Evolutionary conservation across 2,113 vertebrate genomes (phyloP), one percentile per base, ranked within the genome.

Genomic region (Cochlearius cochlearius): DNA sequence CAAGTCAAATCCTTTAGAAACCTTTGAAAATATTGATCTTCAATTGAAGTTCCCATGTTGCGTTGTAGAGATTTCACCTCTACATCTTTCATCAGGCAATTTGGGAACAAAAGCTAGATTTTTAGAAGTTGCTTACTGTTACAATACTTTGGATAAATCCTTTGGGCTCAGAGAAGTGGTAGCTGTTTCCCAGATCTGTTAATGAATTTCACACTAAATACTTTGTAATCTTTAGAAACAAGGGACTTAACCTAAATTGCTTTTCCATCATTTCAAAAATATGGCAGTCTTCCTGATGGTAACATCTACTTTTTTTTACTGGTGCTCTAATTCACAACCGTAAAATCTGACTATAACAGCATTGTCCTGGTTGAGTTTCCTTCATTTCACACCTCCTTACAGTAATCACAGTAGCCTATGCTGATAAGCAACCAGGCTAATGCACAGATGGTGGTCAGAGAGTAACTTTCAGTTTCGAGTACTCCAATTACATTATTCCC

Each of bases 401-500:
- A 86, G 71, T 49, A 77, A 77, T 11, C 26, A 26, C 60, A 23
- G 72, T 16, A 64, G 23, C 62, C 62, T 8, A 11, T 12, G 15
- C 64, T 87, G 74, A 62, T 67, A 75, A 86, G 36, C 52, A 55
- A 71, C 29, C 55, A 91, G 52, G 62, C 58, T 96, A 80, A 71
- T 9, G 79, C 59, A 72, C 66, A 78, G 82, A 94, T 92, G 90
- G 91, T 67, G 26, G n/a, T 62, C 94, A 96, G 86, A 84, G 56
- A 94, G 74, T 14, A 94, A 76, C 88, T 91, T 87, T 66, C 60
- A 30, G 83, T 92, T 96, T 95, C 18, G 5, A 86, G 56, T 32
- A 52, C 43, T 80, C 95, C 90, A 97, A 96, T 98, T 98, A 98
- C 96, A 94, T 34, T 62, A 47, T 89, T 95, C 92, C 96, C 86